Percentiles rank a stretch among this genome's conserved stretches.
These are phyloP conservation scores for Poeciliopsis gracilis DNA, from an alignment of 2,797 vertebrate species.

Conservation along the genomic window DNA sequence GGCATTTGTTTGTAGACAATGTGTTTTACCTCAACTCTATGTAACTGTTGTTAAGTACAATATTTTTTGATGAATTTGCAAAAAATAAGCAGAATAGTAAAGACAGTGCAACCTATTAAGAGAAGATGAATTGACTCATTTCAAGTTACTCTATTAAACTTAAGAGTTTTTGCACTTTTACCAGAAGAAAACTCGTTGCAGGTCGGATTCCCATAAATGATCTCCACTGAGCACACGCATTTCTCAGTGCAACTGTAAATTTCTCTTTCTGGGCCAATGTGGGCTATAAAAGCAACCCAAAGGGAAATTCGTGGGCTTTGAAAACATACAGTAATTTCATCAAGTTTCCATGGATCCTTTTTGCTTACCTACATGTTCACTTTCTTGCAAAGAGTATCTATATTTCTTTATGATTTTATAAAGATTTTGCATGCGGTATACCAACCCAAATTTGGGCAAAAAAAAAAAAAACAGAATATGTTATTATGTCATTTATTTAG, in stretches of 20 bases:
- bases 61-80: background rate
- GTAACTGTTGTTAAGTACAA: constrained; percentile 16
- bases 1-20: background rate
- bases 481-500: background rate
- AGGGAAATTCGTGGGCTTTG: constrained; percentile 31
- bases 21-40: constrained; percentile 9
- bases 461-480: background rate
- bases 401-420: background rate
- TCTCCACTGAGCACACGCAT: constrained; percentile 23
- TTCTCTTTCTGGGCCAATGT: constrained; percentile 27
- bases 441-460: background rate
- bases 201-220: constrained; percentile 38
- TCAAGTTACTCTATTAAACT: background rate
- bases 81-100: constrained; percentile 2
- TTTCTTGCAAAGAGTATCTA: background rate
- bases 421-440: background rate
- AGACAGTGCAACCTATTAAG: background rate
- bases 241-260: constrained; percentile 38
- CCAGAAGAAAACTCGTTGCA: constrained; percentile 27
- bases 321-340: constrained; percentile 46
- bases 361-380: constrained; percentile 43
- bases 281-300: constrained; percentile 33
- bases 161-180: constrained; percentile 20
- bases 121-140: constrained; percentile 21
- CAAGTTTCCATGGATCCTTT: constrained; percentile 43